phyloP scores from a whole-genome alignment of 2,888 invertebrate species.

The Horisme vitalbata region DNA sequence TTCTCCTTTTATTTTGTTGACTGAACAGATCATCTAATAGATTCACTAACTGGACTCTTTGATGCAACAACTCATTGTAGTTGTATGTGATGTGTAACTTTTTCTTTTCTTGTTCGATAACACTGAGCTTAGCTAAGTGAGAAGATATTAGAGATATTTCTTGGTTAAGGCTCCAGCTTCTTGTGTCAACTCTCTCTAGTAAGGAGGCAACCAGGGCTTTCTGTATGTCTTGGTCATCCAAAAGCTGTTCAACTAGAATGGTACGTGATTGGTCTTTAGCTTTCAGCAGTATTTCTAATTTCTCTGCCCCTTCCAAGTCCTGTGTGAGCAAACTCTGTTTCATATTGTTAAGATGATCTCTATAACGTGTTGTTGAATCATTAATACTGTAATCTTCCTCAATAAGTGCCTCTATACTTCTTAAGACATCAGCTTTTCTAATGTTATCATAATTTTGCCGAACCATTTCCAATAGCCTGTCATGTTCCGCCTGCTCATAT shows the following conservation, averaged over 20 bases:
- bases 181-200: slow-evolving; percentile 88
- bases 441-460: slow-evolving; percentile 82
- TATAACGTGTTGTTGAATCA: slow-evolving; percentile 84
- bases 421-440: slow-evolving; percentile 86
- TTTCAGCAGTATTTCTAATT: slow-evolving; percentile 83
- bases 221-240: slow-evolving; percentile 87
- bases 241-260: slow-evolving; percentile 83
- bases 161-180: slow-evolving; percentile 89
- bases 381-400: slow-evolving; percentile 85
- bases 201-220: slow-evolving; percentile 88
- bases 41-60: slow-evolving; percentile 85
- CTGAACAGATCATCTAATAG: slow-evolving; percentile 86
- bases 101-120: slow-evolving; percentile 87
- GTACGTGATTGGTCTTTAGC: slow-evolving; percentile 85
- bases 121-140: slow-evolving; percentile 87
- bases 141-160: slow-evolving; percentile 88
- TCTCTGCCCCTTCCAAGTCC: slow-evolving; percentile 84
- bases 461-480: slow-evolving; percentile 84
- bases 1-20: slow-evolving; percentile 86
- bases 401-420: slow-evolving; percentile 87
- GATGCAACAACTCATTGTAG: slow-evolving; percentile 87
- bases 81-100: slow-evolving; percentile 86
- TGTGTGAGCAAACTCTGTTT: slow-evolving; percentile 82
- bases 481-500: slow-evolving; percentile 86
- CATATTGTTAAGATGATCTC: slow-evolving; percentile 85